phyloP scores from a whole-genome alignment of 2,888 invertebrate species.

The Alloscopus bannaensis region DNA sequence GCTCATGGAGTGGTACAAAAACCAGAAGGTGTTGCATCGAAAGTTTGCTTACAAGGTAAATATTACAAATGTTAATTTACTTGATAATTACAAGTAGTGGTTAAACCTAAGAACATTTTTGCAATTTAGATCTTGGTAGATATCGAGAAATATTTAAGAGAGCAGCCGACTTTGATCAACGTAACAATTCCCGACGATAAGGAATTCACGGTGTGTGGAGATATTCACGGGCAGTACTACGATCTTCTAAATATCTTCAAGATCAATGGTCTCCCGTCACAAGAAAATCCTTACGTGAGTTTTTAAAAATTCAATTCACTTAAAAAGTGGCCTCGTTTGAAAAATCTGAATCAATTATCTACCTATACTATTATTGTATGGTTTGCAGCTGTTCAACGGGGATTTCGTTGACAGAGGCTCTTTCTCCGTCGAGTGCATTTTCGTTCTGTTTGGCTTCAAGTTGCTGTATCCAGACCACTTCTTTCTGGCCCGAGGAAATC shows the following conservation, averaged over 20 bases:
- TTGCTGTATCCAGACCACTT: constrained; percentile 96
- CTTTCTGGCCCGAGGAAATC: constrained; percentile 99
- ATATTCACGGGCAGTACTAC: constrained; percentile 99
- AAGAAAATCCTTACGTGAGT: constrained; percentile 94
- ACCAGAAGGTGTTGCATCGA: constrained; percentile 94
- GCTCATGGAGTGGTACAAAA: constrained; percentile 91
- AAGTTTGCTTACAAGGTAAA: constrained; percentile 96
- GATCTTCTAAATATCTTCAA: constrained; percentile 98
- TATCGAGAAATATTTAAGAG: constrained; percentile 88
- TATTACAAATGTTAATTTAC: background rate
- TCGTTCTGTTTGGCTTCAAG: constrained; percentile 97
- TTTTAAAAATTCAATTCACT: background rate
- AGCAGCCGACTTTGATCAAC: constrained; percentile 92
- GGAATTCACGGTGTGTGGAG: constrained; percentile 99
- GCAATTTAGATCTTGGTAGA: constrained; percentile 90
- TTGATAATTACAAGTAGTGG: too few species aligned
- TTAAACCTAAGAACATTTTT: constrained; percentile 7
- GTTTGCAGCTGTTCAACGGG: constrained; percentile 90
- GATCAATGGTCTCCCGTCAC: constrained; percentile 96
- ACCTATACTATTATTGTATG: background rate
- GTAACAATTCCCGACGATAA: constrained; percentile 89
- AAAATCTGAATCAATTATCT: background rate
- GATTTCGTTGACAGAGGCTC: constrained; percentile 99
- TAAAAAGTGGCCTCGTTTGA: constrained; percentile 2
- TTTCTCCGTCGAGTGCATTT: constrained; percentile 99